Conservation (phyloP, 1,140 invertebrate genomes). For the Meloidogyne chitwoodi region DNA sequence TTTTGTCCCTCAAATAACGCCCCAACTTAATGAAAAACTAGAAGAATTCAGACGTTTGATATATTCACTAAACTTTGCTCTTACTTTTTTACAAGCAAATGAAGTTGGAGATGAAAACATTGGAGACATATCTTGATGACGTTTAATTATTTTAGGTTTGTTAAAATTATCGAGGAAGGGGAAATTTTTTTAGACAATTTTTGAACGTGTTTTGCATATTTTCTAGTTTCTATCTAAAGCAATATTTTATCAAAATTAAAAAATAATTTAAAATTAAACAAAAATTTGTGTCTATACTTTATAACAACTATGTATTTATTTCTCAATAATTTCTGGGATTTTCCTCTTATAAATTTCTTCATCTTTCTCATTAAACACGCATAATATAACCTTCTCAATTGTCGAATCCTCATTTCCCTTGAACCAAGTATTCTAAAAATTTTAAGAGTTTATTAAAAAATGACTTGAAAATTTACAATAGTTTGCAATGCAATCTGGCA, state of each 20-base stretch:
- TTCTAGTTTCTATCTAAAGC: no score
- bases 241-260: no score
- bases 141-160: no score
- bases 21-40: constrained; percentile 74
- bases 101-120: constrained; percentile 24
- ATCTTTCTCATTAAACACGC: constrained; percentile 25
- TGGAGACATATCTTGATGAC: constrained; percentile 44
- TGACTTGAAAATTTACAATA: not conserved
- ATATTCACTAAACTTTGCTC: constrained; percentile 84
- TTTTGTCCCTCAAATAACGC: constrained; percentile 78
- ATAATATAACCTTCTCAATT: constrained; percentile 30
- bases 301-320: no score
- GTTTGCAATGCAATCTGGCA: constrained; percentile 22
- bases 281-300: no score
- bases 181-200: no score
- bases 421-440: constrained; percentile 4
- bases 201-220: no score
- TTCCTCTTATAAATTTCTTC: constrained; percentile 15
- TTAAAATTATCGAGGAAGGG: no score
- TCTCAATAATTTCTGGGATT: constrained; percentile 10
- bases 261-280: no score
- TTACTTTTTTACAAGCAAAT: constrained; percentile 75
- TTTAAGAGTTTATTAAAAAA: not conserved
- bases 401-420: not conserved
- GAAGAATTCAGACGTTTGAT: constrained; percentile 84